Conservation (phyloP, 92 coral and sea anemone genomes). For the Zoanthus sansibaricus region DNA sequence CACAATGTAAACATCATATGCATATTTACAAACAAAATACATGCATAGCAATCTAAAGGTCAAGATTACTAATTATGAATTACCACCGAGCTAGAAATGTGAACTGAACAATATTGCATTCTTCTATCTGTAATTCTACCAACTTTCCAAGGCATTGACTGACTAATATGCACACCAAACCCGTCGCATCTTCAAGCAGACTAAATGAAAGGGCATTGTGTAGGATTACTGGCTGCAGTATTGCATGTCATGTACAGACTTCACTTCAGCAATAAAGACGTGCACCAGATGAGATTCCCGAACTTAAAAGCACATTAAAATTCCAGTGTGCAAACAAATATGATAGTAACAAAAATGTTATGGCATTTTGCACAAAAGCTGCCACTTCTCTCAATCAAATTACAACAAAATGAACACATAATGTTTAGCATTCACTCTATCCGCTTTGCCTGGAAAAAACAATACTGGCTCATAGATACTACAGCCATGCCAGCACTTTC, state of each 20-base stretch:
- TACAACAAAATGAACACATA: background rate
- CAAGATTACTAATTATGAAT: background rate
- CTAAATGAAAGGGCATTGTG: background rate
- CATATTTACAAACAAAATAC: no score
- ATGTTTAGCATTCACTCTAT: background rate
- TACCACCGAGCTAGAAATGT: background rate
- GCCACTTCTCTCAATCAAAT: background rate
- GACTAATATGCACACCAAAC: background rate
- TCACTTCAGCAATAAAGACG: background rate
- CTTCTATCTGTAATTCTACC: background rate
- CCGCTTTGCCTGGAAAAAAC: background rate
- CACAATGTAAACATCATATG: background rate
- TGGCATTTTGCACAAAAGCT: background rate
- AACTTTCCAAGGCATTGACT: background rate
- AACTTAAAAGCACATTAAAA: background rate
- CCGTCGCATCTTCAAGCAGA: background rate
- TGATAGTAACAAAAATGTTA: background rate
- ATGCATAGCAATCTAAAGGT: background rate
- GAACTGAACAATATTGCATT: background rate
- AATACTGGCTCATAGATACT: constrained; percentile 2
- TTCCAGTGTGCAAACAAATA: background rate
- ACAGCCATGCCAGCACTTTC: background rate
- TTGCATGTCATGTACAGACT: background rate
- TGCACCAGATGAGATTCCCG: background rate
- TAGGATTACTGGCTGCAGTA: background rate